Conservation (phyloP, 2,888 invertebrate species). For the Isoperla grammatica region DNA sequence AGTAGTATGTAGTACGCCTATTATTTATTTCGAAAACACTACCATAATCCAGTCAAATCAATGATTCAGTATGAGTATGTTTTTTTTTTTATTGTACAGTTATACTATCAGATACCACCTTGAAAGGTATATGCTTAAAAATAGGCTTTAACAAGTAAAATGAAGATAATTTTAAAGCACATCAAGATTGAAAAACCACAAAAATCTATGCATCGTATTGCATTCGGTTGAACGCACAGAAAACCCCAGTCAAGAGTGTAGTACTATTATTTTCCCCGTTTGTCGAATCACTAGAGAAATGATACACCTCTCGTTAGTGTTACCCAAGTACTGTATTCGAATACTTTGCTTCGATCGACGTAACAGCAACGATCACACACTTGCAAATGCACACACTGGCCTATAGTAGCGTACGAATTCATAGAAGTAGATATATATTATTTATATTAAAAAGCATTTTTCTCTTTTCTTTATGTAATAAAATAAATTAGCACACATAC, state of each 20-base stretch:
- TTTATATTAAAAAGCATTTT: slow-evolving; percentile 1
- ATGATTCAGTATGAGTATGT: too few species aligned
- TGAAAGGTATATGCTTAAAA: not conserved
- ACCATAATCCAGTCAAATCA: too few species aligned
- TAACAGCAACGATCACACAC: not conserved
- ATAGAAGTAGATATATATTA: not conserved
- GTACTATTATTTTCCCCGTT: too few species aligned
- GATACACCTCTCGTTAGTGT: too few species aligned
- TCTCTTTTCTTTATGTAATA: slow-evolving; percentile 28
- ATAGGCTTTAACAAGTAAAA: not conserved
- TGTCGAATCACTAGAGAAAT: too few species aligned
- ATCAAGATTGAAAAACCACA: not conserved
- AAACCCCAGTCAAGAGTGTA: not conserved
- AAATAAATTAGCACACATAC: slow-evolving; percentile 30
- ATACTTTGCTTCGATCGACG: not conserved
- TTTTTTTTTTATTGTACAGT: too few species aligned
- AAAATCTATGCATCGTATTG: not conserved
- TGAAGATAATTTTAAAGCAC: not conserved
- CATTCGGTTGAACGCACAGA: not conserved
- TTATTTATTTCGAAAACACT: not conserved
- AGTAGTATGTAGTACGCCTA: not conserved
- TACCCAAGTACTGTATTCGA: too few species aligned
- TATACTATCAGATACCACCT: too few species aligned
- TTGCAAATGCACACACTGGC: slow-evolving; percentile 9
- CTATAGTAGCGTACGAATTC: slow-evolving; percentile 2